A percentile compares a stretch with the other conserved stretches of the same genome.
phyloP scores from a whole-genome alignment of 1,140 invertebrate genomes.

The Tetragnatha versicolor region DNA sequence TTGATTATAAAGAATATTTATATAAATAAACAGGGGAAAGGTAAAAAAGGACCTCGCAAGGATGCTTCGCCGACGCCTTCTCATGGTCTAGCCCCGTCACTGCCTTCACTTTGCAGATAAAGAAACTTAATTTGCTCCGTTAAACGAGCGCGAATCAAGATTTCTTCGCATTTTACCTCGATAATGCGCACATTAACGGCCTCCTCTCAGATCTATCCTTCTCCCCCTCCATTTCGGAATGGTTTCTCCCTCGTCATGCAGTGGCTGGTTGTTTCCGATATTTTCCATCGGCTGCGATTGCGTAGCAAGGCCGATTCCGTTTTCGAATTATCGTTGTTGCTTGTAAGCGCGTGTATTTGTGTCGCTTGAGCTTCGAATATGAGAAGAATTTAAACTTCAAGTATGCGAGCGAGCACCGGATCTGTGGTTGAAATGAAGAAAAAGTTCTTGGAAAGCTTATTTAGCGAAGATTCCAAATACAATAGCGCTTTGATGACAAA shows the following conservation, averaged over 20 bases:
- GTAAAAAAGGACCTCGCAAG: too few species aligned
- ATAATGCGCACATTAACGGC: not conserved
- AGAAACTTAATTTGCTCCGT: too few species aligned
- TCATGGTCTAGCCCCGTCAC: too few species aligned
- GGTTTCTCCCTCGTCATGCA: not conserved
- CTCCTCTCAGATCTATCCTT: not conserved
- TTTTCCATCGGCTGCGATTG: not conserved
- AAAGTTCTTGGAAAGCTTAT: constrained; percentile 22
- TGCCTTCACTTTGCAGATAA: too few species aligned
- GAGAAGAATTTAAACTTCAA: constrained; percentile 26
- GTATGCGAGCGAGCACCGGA: constrained; percentile 43
- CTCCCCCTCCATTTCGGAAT: not conserved
- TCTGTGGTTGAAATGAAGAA: constrained; percentile 40
- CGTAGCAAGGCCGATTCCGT: constrained; percentile 7
- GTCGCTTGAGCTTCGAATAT: constrained; percentile 24
- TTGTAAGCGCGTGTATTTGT: constrained; percentile 7
- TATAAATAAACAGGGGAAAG: too few species aligned
- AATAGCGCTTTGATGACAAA: constrained; percentile 46
- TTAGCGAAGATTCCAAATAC: constrained; percentile 44
- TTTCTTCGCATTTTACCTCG: not conserved
- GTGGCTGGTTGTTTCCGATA: not conserved
- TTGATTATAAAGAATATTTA: too few species aligned
- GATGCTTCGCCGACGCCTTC: too few species aligned
- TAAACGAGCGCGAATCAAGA: not conserved
- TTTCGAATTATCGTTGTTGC: constrained; percentile 12